A percentile compares a stretch with the other conserved stretches of the same genome.
phyloP scores from a whole-genome alignment of 2,113 vertebrate genomes.

The Aegotheles bennettii region DNA sequence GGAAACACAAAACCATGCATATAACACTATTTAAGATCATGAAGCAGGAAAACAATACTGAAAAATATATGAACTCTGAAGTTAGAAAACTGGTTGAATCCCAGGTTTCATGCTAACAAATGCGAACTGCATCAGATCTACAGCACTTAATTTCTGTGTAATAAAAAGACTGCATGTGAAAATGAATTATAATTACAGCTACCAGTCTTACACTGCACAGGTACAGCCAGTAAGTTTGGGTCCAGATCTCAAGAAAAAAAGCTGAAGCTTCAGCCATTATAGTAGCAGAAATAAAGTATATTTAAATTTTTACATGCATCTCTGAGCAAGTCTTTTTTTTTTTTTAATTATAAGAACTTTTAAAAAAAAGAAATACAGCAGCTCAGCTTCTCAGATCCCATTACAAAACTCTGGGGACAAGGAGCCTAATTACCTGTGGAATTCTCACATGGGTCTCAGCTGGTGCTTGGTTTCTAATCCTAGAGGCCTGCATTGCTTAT shows the following conservation, averaged over 20 bases:
- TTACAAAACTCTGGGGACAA: background rate
- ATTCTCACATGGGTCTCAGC: background rate
- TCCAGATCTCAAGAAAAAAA: background rate
- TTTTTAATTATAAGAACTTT: background rate
- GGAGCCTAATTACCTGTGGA: background rate
- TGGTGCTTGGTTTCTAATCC: background rate
- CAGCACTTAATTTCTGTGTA: background rate
- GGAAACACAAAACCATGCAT: slow-evolving; percentile 47
- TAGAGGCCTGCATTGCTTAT: background rate
- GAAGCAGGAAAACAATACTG: slow-evolving; percentile 4
- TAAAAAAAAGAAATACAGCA: background rate
- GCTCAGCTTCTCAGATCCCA: background rate
- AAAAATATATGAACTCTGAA: background rate
- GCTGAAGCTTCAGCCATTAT: background rate
- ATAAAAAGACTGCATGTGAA: background rate
- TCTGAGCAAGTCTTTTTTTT: background rate
- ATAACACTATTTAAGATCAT: slow-evolving; percentile 5
- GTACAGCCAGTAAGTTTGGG: background rate
- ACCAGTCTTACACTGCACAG: background rate
- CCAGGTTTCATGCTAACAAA: slow-evolving; percentile 31
- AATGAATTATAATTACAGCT: background rate
- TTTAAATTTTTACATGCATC: background rate
- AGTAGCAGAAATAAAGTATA: slow-evolving; percentile 19
- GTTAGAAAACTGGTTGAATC: background rate
- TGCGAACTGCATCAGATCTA: background rate